These are phyloP conservation scores for Lepisosteus oculatus DNA, from an alignment of 2,113 vertebrate species.

Conservation along the genomic window DNA sequence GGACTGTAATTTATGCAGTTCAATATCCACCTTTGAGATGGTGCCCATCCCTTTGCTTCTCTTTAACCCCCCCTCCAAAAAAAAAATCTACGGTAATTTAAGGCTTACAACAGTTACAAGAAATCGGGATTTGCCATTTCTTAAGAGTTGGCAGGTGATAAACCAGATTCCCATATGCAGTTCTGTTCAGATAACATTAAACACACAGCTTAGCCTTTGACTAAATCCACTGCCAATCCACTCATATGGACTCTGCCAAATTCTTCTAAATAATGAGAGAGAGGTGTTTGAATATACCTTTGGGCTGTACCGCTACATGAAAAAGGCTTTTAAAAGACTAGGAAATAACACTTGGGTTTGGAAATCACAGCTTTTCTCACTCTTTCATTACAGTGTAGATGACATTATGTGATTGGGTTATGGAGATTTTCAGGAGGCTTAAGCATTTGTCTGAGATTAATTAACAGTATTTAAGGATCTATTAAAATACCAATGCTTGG, in stretches of 20 bases:
- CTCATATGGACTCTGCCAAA: slow-evolving; percentile 51
- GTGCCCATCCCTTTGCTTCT: no score
- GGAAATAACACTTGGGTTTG: slow-evolving; percentile 39
- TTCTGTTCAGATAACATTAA: slow-evolving; percentile 2
- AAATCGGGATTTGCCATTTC: background rate
- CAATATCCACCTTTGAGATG: no score
- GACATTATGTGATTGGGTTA: slow-evolving; percentile 38
- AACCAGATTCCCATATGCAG: background rate
- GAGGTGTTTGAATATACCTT: slow-evolving; percentile 51
- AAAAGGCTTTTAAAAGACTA: slow-evolving; percentile 12
- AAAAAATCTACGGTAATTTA: no score
- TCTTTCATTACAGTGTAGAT: slow-evolving; percentile 32
- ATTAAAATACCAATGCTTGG: slow-evolving; percentile 69
- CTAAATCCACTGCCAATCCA: slow-evolving; percentile 40
- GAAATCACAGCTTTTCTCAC: slow-evolving; percentile 39
- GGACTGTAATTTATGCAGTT: no score
- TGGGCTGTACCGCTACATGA: slow-evolving; percentile 41
- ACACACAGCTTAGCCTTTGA: background rate
- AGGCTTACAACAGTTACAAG: no score
- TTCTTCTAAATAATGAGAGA: slow-evolving; percentile 51
- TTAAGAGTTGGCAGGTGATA: background rate
- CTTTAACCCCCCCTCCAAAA: no score
- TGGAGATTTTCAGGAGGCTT: slow-evolving; percentile 47
- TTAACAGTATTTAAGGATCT: slow-evolving; percentile 74
- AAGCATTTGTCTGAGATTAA: slow-evolving; percentile 61